A percentile compares a stretch with the other conserved stretches of the same genome.
phyloP scores from a whole-genome alignment of 2,113 vertebrate species.

The Microcebus murinus region DNA sequence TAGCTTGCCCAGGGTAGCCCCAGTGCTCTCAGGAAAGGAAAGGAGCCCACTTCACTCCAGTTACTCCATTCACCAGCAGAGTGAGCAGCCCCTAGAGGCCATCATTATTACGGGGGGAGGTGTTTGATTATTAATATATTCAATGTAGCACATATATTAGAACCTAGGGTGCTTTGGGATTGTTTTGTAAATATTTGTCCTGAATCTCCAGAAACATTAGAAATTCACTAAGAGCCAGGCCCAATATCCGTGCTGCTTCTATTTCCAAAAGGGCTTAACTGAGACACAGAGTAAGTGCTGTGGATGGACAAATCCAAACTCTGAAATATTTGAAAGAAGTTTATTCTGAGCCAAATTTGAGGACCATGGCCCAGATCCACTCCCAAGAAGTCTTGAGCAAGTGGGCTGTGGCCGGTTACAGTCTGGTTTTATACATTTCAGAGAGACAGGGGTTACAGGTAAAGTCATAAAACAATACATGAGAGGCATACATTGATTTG shows the following conservation, averaged over 20 bases:
- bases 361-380: too few species aligned
- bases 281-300: neutral
- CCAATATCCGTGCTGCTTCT: neutral
- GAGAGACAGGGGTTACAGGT: too few species aligned
- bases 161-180: neutral
- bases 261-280: neutral
- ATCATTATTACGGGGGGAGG: neutral
- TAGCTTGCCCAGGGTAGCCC: neutral
- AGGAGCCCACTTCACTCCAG: neutral
- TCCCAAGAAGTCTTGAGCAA: too few species aligned
- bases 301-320: too few species aligned
- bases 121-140: neutral
- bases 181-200: conserved; percentile 36
- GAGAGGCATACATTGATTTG: too few species aligned
- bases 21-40: neutral
- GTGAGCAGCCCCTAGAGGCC: neutral
- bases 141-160: neutral
- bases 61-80: neutral
- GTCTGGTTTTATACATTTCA: too few species aligned
- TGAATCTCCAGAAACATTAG: neutral
- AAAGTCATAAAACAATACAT: too few species aligned
- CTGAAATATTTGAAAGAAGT: too few species aligned
- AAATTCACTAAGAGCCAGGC: neutral
- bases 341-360: too few species aligned
- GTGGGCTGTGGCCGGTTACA: too few species aligned